Evolutionary conservation across 2,888 invertebrate species (phyloP), one percentile per base, ranked within the genome.

Genomic region (Acholoe squamosa): DNA sequence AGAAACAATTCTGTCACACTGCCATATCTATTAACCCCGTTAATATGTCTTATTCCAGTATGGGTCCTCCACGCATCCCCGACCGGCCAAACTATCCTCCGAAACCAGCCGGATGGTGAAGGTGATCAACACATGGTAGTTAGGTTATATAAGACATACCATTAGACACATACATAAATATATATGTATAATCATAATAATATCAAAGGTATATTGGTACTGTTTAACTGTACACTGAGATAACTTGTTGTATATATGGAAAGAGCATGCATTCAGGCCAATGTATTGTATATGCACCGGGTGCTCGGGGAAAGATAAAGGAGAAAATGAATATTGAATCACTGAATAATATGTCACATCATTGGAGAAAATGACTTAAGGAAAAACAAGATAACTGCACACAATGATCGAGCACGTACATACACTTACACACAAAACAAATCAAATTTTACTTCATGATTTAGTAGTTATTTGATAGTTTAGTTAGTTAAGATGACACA

Each of bases 51-150:
- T 31, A 0, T 67, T 67, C 5, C 61, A 67, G 89, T 12, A 14
- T 28, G 10, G 31, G 33, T 67, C 89, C 89, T 33, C 89, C 89
- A 10, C 61, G 89, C 28, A 89, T 89, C 31, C 89, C 89, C n/a
- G 89, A 89, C 89, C 61, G 89, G 34, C 89, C 89, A n/a, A 67
- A 67, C 89, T 67, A 67, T 34, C 89, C 89, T 10, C 89, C 86
- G 28, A 86, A 86, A 54, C 86, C 86, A 0, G 7, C 86, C 25
- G 86, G 86, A 19, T 86, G 86, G 86, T 86, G 43, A 80, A 71
- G 1, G 25, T 14, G 28, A 22, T 71, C 28, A 14, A n/a, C 71
- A 14, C 71, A 14, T 22, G 28, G 14, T 22, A 25, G 71, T 14
- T n/a, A n/a, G 31, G 3, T 25, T 28, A 7, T 14, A 28, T 22